Evolutionary conservation across 2,797 vertebrate species (phyloP).

Genomic region (Siniperca undulata): DNA sequence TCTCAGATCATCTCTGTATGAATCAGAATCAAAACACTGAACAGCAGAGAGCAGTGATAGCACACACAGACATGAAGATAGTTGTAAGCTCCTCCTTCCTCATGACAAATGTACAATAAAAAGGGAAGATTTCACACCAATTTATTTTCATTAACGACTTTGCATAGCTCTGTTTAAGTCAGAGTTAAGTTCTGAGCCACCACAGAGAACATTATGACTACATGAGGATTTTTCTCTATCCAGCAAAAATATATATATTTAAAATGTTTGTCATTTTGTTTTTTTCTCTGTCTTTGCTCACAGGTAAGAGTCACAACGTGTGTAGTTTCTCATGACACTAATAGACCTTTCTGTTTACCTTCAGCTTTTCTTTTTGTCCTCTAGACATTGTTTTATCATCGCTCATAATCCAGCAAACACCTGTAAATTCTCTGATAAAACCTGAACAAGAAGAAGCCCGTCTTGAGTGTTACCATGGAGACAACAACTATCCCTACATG

Average conservation of each 20-base stretch:
- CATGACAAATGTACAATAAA: not conserved
- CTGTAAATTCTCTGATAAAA: conserved; percentile 11
- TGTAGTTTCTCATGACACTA: not conserved
- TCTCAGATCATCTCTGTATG: not conserved
- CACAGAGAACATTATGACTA: not conserved
- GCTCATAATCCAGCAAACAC: conserved; percentile 29
- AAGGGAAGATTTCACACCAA: not conserved
- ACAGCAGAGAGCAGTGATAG: conserved; percentile 48
- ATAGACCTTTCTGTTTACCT: rapidly evolving
- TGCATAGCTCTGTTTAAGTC: not conserved
- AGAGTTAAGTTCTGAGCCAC: not conserved
- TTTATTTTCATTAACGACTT: not conserved
- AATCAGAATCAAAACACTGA: not conserved
- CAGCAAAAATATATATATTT: not conserved
- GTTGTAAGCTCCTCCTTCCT: conserved; percentile 28
- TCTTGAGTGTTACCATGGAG: conserved; percentile 66
- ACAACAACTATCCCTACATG: conserved; percentile 62
- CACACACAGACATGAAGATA: not conserved
- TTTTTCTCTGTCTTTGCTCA: conserved; percentile 21
- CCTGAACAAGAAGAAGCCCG: not conserved
- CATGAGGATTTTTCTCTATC: not conserved
- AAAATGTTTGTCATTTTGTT: conserved; percentile 2
- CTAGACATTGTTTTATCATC: conserved; percentile 5
- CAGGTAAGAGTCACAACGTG: conserved; percentile 36
- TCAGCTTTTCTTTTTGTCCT: not conserved